Percentiles rank a stretch among this genome's conserved stretches.
Conservation (phyloP, 2,888 invertebrate genomes). For the Oconnorella tubifera region DNA sequence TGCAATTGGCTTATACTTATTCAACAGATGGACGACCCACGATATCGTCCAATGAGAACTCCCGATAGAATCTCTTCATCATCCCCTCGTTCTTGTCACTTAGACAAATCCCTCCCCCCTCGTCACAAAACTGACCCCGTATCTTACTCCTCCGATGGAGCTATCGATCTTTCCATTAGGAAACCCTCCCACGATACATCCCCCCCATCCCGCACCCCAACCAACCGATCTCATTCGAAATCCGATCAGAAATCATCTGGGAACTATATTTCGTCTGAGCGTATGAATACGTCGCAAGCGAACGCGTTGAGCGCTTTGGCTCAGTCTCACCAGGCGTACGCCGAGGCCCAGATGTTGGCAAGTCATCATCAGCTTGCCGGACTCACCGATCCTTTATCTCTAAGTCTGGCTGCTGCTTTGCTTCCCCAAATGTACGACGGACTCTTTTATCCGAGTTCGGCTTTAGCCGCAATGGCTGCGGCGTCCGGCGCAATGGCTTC, state of each 20-base stretch:
- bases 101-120: no score
- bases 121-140: background rate
- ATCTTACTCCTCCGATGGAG: conserved; percentile 27
- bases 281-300: conserved; percentile 7
- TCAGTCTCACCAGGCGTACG: conserved; percentile 22
- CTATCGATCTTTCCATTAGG: conserved; percentile 36
- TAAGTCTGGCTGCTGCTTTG: conserved; percentile 28
- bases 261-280: background rate
- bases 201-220: conserved; percentile 1
- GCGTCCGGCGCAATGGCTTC: conserved; percentile 8
- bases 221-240: background rate
- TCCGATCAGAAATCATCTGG: background rate
- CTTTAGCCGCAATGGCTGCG: conserved; percentile 19
- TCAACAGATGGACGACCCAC: no score
- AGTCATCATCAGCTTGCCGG: conserved; percentile 11
- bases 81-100: no score
- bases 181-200: conserved; percentile 22
- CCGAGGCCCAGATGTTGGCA: conserved; percentile 17
- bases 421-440: conserved; percentile 35
- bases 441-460: conserved; percentile 29
- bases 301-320: conserved; percentile 23
- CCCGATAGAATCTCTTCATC: no score
- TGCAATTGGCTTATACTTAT: no score
- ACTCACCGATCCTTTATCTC: conserved; percentile 15
- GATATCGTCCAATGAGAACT: no score